phyloP scores from a whole-genome alignment of 2,888 invertebrate genomes.

The Netelia virgata region DNA sequence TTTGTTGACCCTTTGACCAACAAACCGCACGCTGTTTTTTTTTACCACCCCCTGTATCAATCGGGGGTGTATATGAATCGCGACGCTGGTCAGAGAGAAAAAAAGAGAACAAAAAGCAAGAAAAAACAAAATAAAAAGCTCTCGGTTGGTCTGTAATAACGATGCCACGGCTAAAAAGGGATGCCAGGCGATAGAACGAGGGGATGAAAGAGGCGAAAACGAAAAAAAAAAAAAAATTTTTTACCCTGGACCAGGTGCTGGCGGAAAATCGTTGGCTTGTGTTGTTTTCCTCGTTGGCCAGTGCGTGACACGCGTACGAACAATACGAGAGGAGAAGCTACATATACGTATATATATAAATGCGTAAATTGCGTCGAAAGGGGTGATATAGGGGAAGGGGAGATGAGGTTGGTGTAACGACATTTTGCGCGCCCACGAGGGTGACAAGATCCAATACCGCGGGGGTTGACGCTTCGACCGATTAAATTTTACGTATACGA shows the following conservation, averaged over 20 bases:
- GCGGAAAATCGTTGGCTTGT: constrained; percentile 81
- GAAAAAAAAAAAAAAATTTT: constrained; percentile 71
- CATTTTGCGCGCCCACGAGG: constrained; percentile 40
- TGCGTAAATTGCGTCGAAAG: constrained; percentile 45
- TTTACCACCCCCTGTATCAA: constrained; percentile 17
- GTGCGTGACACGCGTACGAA: constrained; percentile 82
- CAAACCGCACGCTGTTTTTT: constrained; percentile 57
- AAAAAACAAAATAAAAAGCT: constrained; percentile 41
- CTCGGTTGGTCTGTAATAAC: constrained; percentile 61
- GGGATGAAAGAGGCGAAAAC: constrained; percentile 61
- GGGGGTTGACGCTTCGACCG: constrained; percentile 5
- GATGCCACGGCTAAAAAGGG: constrained; percentile 50
- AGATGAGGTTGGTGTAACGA: constrained; percentile 31
- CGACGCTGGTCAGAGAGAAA: neutral
- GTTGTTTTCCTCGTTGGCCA: constrained; percentile 78
- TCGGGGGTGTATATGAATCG: constrained; percentile 22
- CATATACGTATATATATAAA: constrained; percentile 41
- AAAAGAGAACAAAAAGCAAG: constrained; percentile 41
- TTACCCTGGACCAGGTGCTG: constrained; percentile 78
- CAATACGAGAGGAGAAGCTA: constrained; percentile 75
- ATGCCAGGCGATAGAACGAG: constrained; percentile 53
- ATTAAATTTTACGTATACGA: constrained; percentile 45
- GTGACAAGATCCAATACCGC: neutral
- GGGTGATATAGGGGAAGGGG: constrained; percentile 32
- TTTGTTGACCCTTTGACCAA: constrained; percentile 64